Evolutionary conservation across 1,140 invertebrate species (phyloP).

Genomic region (Drosophila lacteicornis): DNA sequence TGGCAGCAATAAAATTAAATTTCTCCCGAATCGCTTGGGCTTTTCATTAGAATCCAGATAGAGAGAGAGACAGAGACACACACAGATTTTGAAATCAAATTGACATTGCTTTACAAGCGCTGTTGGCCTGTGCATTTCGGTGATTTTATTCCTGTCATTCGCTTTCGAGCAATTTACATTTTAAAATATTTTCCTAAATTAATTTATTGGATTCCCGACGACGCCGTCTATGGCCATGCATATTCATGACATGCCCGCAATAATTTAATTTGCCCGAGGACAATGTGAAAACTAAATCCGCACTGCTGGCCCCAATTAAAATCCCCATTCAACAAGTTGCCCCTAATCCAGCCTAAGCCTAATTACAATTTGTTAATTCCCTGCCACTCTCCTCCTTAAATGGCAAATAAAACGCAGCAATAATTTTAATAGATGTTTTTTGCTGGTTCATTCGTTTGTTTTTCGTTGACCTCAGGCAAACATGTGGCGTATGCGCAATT

Average conservation of each 20-base stretch:
- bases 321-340: constrained; percentile 49
- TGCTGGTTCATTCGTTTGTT: constrained; percentile 23
- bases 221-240: constrained; percentile 10
- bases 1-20: constrained; percentile 41
- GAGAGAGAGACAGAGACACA: constrained; percentile 1
- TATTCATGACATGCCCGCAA: constrained; percentile 27
- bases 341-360: constrained; percentile 65
- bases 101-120: constrained; percentile 36
- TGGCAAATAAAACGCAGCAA: constrained; percentile 65
- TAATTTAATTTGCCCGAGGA: constrained; percentile 46
- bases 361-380: constrained; percentile 69
- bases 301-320: constrained; percentile 62
- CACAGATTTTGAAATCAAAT: constrained; percentile 43
- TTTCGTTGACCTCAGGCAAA: constrained; percentile 48
- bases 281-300: constrained; percentile 59
- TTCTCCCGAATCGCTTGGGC: constrained; percentile 20
- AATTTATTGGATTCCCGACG: constrained; percentile 46
- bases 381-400: constrained; percentile 43
- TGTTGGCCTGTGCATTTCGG: constrained; percentile 9
- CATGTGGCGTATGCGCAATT: constrained; percentile 68
- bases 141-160: constrained; percentile 29
- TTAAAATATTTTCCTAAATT: constrained; percentile 42
- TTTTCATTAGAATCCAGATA: constrained; percentile 37
- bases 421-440: constrained; percentile 71
- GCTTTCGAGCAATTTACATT: constrained; percentile 38